phyloP scores from a whole-genome alignment of 1,140 invertebrate species.

The Drosophila lini region DNA sequence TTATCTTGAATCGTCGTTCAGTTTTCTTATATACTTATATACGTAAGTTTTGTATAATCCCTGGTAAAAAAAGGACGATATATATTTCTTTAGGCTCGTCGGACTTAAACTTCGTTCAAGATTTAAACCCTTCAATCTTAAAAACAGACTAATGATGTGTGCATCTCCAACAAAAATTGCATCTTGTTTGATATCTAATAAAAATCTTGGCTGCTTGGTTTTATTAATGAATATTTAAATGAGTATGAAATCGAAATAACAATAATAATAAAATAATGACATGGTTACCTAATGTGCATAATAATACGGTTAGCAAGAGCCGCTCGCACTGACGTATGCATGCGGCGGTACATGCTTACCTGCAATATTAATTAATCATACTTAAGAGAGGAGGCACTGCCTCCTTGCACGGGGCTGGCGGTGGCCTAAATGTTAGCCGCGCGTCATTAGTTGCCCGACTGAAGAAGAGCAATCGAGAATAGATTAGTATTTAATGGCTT shows the following conservation, averaged over 20 bases:
- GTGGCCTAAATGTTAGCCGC: constrained; percentile 53
- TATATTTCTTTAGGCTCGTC: no score
- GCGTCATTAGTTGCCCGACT: constrained; percentile 63
- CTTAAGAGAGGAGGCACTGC: constrained; percentile 49
- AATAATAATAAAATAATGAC: constrained; percentile 49
- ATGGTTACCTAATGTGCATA: constrained; percentile 40
- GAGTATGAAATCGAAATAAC: constrained; percentile 41
- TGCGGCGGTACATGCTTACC: constrained; percentile 31
- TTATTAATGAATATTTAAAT: constrained; percentile 41
- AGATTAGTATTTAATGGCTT: constrained; percentile 84
- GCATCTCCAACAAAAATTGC: background rate
- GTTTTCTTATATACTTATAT: no score
- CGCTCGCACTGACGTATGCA: constrained; percentile 9
- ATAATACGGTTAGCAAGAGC: constrained; percentile 39
- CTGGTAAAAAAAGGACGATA: no score
- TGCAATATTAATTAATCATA: constrained; percentile 59
- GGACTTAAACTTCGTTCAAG: no score
- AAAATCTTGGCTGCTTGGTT: background rate
- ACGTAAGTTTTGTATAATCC: no score
- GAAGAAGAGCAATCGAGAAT: constrained; percentile 79
- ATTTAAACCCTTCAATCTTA: background rate
- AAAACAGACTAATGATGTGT: background rate
- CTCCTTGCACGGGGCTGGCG: constrained; percentile 43
- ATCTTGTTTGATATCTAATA: background rate
- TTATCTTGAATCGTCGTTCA: background rate